Conservation (phyloP, 2,797 vertebrate species). For the Notoglanidium macrostoma region DNA sequence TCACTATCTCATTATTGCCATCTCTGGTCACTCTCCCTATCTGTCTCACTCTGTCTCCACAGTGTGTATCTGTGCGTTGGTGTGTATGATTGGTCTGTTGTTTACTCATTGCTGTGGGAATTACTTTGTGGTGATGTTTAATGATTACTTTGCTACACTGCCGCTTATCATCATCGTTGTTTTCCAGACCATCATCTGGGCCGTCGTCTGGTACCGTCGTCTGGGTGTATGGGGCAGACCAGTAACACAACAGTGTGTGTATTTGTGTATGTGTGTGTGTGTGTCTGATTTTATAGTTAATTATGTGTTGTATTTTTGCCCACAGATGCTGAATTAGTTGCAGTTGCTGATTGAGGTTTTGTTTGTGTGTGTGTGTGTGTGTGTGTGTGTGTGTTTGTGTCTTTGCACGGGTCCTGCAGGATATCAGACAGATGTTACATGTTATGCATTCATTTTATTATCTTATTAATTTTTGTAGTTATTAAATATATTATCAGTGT, state of each 20-base stretch:
- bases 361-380: neutral
- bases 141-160: conserved; percentile 79
- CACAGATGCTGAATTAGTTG: too few species aligned
- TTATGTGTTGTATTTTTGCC: neutral
- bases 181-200: conserved; percentile 79
- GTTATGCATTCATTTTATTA: too few species aligned
- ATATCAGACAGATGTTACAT: conserved; percentile 76
- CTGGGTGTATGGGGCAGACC: conserved; percentile 82
- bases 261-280: neutral
- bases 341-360: neutral
- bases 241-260: conserved; percentile 71
- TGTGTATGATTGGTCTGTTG: conserved; percentile 79
- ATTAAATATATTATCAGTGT: too few species aligned
- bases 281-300: neutral
- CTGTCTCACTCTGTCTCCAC: neutral
- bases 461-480: too few species aligned
- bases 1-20: too few species aligned
- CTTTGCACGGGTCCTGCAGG: conserved; percentile 80
- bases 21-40: neutral
- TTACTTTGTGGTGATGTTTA: conserved; percentile 84
- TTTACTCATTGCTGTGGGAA: conserved; percentile 82
- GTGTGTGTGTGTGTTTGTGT: too few species aligned
- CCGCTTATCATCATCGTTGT: conserved; percentile 80
- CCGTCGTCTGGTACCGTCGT: too few species aligned
- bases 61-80: conserved; percentile 74